A percentile compares a stretch with the other conserved stretches of the same genome.
Conservation (phyloP, 2,113 vertebrate genomes). For the Melospiza georgiana region DNA sequence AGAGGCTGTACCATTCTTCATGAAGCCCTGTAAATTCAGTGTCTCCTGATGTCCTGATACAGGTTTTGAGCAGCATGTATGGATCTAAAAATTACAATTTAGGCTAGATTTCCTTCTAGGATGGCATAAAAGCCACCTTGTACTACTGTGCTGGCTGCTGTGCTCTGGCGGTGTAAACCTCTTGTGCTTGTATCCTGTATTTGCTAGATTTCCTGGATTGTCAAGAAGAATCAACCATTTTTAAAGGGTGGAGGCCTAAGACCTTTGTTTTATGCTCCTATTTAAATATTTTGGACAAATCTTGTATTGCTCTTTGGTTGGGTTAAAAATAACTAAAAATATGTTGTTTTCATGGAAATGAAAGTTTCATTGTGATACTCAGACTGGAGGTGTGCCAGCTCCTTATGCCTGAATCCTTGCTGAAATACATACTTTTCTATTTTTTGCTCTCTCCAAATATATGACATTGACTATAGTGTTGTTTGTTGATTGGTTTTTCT, state of each 20-base stretch:
- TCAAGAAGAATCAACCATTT: background rate
- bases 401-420: conserved; percentile 15
- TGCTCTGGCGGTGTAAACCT: background rate
- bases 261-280: background rate
- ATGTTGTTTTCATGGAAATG: background rate
- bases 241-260: background rate
- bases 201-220: background rate
- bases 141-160: background rate
- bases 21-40: background rate
- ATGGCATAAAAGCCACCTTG: background rate
- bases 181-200: background rate
- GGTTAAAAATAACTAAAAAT: background rate
- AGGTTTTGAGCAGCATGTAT: background rate
- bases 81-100: background rate
- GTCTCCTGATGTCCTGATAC: background rate
- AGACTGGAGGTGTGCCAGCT: background rate
- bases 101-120: background rate
- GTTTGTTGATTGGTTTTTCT: conserved; percentile 56
- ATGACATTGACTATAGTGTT: conserved; percentile 2
- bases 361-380: background rate
- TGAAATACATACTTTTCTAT: background rate
- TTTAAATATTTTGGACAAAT: background rate
- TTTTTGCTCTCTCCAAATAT: background rate
- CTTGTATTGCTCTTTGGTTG: background rate
- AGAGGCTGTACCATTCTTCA: background rate